Evolutionary conservation across 2,113 vertebrate species (phyloP).

Genomic region (Micronisus gabar): DNA sequence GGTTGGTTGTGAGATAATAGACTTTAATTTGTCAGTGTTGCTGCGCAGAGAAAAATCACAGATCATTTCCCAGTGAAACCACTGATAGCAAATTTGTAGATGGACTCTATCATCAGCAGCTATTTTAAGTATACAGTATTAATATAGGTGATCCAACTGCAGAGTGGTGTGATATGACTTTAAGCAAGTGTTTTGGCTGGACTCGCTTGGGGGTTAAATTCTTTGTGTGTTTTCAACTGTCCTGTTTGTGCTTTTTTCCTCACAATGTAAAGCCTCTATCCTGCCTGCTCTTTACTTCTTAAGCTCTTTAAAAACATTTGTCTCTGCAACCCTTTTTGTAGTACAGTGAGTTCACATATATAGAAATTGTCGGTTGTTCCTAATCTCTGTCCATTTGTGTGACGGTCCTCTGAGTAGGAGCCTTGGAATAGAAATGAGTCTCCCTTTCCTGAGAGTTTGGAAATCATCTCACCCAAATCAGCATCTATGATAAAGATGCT

Average conservation of each 20-base stretch:
- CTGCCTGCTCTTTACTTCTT: not conserved
- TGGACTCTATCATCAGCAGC: not conserved
- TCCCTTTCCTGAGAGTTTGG: not conserved
- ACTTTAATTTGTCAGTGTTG: not conserved
- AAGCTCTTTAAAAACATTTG: not conserved
- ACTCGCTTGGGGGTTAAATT: not conserved
- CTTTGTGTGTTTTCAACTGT: not conserved
- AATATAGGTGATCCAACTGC: not conserved
- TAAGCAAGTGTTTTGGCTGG: not conserved
- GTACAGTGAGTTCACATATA: not conserved
- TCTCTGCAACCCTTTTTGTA: not conserved
- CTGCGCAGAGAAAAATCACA: not conserved
- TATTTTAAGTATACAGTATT: not conserved
- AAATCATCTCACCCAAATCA: not conserved
- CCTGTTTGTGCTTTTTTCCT: not conserved
- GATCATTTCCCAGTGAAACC: not conserved
- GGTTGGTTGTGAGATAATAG: not conserved
- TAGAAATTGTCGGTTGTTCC: not conserved
- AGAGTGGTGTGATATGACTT: not conserved
- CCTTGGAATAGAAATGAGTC: not conserved
- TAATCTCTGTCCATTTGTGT: not conserved
- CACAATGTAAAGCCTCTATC: not conserved
- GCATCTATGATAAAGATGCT: not conserved
- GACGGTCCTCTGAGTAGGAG: not conserved
- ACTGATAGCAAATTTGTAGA: not conserved